Evolutionary conservation across 2,888 invertebrate genomes (phyloP).

Genomic region (Leptinotarsa tumamoca): DNA sequence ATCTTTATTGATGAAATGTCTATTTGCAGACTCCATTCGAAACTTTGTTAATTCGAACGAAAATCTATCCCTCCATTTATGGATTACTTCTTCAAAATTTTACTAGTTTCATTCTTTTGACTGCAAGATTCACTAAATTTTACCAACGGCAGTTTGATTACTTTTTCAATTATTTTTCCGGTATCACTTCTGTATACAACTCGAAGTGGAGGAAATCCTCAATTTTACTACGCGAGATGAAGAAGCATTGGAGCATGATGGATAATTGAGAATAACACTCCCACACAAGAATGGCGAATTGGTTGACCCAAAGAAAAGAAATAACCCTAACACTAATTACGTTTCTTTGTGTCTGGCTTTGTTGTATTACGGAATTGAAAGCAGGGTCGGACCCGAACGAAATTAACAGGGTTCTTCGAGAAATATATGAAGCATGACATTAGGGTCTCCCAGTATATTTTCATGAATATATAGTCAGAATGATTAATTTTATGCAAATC

Average conservation of each 20-base stretch:
- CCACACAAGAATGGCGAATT: constrained; percentile 27
- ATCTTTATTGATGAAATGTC: too few relatives aligned
- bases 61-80: too few relatives aligned
- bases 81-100: too few relatives aligned
- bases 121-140: too few relatives aligned
- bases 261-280: constrained; percentile 33
- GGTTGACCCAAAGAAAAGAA: constrained; percentile 29
- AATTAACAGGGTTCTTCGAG: neutral
- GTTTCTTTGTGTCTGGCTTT: constrained; percentile 33
- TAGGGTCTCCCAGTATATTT: too few relatives aligned
- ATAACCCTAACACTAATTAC: constrained; percentile 34
- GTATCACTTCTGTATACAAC: neutral
- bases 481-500: too few relatives aligned
- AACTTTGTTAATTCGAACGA: too few relatives aligned
- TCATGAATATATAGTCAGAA: too few relatives aligned
- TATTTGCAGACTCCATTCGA: too few relatives aligned
- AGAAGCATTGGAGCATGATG: constrained; percentile 24
- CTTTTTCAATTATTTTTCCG: neutral
- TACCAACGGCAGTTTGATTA: neutral
- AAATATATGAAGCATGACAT: neutral
- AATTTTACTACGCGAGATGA: neutral
- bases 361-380: constrained; percentile 29
- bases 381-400: constrained; percentile 9
- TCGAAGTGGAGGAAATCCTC: constrained; percentile 10
- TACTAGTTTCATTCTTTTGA: too few relatives aligned